Evolutionary conservation across 2,113 vertebrate species (phyloP), one percentile per base, ranked within the genome.

Genomic region (Grantiella picta): DNA sequence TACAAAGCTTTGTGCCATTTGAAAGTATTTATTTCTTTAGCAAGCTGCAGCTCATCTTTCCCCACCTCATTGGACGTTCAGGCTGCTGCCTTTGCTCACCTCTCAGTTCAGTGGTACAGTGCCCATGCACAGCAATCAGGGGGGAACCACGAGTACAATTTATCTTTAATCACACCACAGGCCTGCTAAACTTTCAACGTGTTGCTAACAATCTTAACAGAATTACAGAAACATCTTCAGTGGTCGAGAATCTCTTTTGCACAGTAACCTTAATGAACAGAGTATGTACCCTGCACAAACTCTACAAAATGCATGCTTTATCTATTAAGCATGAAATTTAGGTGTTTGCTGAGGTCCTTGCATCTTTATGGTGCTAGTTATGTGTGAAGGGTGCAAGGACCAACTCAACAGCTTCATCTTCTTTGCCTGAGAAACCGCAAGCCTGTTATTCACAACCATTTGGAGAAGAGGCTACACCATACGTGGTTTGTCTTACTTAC

Each of bases 361-460:
- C 93, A 93, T 96, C 93, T 96, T 95, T 96, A 96, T 88, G 98
- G 98, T 98, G 98, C 98, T 98, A 98, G 97, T 97, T 97, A 83
- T 94, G 92, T 97, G 91, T 97, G 96, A 97, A 94, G 91, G 80
- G 92, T 96, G 85, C 94, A 96, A 98, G 97, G 97, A 96, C 97
- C 86, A 77, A 50, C 61, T 94, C 85, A 97, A 82, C 88, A 94
- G 82, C 92, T 95, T 93, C 49, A 53, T 94, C 73, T 96, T 95
- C 93, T 96, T 95, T 97, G 93, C 97, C 95, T 97, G 90, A 94
- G 96, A 64, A 95, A 33, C 87, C 75, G 82, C 82, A 57, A 91
- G 56, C 79, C 95, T 95, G 5, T 83, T 92, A 15, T 7, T 64
- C 77, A 59, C 52, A 84, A 57, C 82, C 78, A 31, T 82, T 76